Evolutionary conservation across 2,797 vertebrate genomes (phyloP).

Genomic region (Oceanodroma leucorhoa): DNA sequence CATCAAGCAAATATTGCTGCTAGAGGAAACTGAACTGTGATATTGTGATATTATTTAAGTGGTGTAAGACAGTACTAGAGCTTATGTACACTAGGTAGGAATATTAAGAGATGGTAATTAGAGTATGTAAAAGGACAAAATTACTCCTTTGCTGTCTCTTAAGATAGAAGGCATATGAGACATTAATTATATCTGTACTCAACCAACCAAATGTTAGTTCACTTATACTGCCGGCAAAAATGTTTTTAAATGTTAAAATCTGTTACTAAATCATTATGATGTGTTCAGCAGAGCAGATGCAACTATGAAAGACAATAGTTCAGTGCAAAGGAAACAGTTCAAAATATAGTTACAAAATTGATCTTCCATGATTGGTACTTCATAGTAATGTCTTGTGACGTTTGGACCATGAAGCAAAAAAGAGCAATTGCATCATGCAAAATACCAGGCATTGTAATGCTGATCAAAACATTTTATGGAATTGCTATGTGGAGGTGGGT

Average conservation of each 20-base stretch:
- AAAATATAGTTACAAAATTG: background rate
- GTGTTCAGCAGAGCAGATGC: background rate
- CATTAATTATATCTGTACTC: background rate
- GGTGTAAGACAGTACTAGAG: background rate
- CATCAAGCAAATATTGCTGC: background rate
- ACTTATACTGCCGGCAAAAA: background rate
- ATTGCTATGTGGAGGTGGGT: background rate
- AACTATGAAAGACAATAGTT: background rate
- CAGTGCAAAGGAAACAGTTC: background rate
- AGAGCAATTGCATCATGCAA: background rate
- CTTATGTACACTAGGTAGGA: background rate
- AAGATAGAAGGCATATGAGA: background rate
- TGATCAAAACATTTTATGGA: background rate
- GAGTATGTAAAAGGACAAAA: background rate
- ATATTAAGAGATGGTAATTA: conserved; percentile 15
- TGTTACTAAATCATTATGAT: conserved; percentile 1
- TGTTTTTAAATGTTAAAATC: conserved; percentile 48
- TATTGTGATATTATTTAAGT: background rate
- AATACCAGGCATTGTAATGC: background rate
- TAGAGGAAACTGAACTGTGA: background rate
- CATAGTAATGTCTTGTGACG: background rate
- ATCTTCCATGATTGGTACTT: background rate
- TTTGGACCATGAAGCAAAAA: background rate
- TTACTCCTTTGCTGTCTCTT: background rate
- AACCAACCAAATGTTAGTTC: conserved; percentile 4